phyloP scores from a whole-genome alignment of 2,888 invertebrate genomes.

The Amiota minor region DNA sequence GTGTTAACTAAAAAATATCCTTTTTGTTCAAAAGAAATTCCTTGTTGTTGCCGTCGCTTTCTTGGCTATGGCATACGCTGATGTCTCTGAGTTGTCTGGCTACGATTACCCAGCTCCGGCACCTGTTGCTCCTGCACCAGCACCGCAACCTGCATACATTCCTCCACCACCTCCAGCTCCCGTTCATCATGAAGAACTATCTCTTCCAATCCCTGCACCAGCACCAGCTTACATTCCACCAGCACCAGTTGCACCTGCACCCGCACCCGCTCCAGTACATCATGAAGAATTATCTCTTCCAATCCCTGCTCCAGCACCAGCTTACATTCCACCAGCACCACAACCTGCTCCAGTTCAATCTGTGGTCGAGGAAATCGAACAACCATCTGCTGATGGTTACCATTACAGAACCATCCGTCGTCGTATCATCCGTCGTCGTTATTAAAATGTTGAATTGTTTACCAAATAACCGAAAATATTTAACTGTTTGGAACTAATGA shows the following conservation, averaged over 20 bases:
- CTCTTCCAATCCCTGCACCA: no score
- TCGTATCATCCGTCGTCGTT: slow-evolving; percentile 62
- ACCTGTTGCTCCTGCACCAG: slow-evolving; percentile 46
- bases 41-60: slow-evolving; percentile 57
- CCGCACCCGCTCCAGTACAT: slow-evolving; percentile 41
- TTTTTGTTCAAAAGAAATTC: slow-evolving; percentile 49
- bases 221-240: slow-evolving; percentile 44
- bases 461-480: slow-evolving; percentile 31
- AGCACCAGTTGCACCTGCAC: slow-evolving; percentile 4
- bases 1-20: no score
- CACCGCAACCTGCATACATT: slow-evolving; percentile 42
- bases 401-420: slow-evolving; percentile 62
- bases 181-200: slow-evolving; percentile 12
- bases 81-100: slow-evolving; percentile 49
- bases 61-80: slow-evolving; percentile 50
- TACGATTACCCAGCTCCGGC: slow-evolving; percentile 60
- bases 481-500: background rate
- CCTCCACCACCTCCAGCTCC: slow-evolving; percentile 37
- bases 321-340: slow-evolving; percentile 41
- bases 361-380: slow-evolving; percentile 51
- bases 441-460: slow-evolving; percentile 59
- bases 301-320: slow-evolving; percentile 33
- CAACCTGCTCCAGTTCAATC: slow-evolving; percentile 45
- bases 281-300: no score
- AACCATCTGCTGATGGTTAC: slow-evolving; percentile 60